Percentiles rank a stretch among this genome's conserved stretches.
Evolutionary conservation across 2,888 invertebrate species (phyloP).

Genomic region (Platycnemis pennipes): DNA sequence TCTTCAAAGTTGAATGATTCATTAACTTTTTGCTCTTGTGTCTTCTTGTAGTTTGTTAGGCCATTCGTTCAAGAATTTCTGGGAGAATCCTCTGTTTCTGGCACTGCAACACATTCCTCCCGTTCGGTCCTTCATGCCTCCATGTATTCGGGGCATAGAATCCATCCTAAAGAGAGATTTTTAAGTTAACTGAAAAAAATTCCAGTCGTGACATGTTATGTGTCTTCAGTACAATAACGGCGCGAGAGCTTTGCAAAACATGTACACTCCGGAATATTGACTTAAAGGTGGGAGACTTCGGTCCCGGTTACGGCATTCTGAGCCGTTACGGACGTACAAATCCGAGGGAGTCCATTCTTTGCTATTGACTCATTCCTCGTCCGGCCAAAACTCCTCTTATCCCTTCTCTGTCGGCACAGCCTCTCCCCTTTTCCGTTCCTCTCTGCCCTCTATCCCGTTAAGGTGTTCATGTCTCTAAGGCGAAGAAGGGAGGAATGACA

Average conservation of each 20-base stretch:
- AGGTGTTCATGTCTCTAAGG: neutral
- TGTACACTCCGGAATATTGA: neutral
- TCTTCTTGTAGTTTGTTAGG: no score
- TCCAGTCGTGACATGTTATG: neutral
- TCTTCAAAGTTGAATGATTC: no score
- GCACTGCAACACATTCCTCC: no score
- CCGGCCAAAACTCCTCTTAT: neutral
- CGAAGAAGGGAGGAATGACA: neutral
- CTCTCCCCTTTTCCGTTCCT: neutral
- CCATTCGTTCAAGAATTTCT: no score
- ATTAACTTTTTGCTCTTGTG: no score
- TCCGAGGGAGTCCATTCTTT: neutral
- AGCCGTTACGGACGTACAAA: neutral
- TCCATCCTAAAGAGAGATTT: neutral
- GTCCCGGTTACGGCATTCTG: neutral
- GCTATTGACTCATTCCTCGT: conserved; percentile 1
- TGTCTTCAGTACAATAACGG: neutral
- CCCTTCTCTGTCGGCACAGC: neutral
- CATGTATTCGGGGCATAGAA: neutral
- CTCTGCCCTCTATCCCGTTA: conserved; percentile 2
- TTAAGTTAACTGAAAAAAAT: neutral
- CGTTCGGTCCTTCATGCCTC: no score
- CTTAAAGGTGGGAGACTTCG: neutral
- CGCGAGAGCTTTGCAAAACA: neutral
- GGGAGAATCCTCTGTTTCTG: no score